Conservation (phyloP, 2,888 invertebrate genomes). For the Vesta saturnalis region DNA sequence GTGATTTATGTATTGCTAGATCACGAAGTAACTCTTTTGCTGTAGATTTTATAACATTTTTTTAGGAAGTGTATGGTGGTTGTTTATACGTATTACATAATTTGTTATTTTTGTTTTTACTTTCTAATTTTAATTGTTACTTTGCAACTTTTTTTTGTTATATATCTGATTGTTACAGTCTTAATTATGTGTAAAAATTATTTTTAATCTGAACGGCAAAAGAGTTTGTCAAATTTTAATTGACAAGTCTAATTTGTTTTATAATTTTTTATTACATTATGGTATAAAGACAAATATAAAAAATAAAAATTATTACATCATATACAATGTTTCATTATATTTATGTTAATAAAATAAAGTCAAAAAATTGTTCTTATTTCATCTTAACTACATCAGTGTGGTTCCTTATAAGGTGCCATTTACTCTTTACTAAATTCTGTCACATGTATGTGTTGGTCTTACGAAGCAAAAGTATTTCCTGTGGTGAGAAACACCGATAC, state of each 20-base stretch:
- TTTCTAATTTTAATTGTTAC: neutral
- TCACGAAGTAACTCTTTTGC: neutral
- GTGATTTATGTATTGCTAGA: neutral
- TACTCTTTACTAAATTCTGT: too few species aligned
- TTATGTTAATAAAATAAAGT: constrained; percentile 32
- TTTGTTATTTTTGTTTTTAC: neutral
- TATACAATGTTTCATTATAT: constrained; percentile 26
- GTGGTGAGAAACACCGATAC: too few species aligned
- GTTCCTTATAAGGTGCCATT: too few species aligned
- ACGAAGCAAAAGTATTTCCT: too few species aligned
- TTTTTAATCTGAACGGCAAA: neutral
- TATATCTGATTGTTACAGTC: neutral
- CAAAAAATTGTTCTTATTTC: too few species aligned
- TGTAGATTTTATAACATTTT: neutral
- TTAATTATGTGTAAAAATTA: neutral
- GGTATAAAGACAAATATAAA: neutral
- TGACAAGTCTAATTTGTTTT: neutral
- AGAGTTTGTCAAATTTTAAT: neutral
- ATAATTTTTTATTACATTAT: neutral
- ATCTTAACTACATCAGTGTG: too few species aligned
- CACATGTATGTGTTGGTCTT: too few species aligned
- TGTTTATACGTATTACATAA: neutral
- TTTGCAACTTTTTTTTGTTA: neutral
- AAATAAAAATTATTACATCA: constrained; percentile 5
- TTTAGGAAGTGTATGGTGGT: neutral